Evolutionary conservation across 2,888 invertebrate genomes (phyloP), one percentile per base, ranked within the genome.

Genomic region (Ditylenchus weischeri): DNA sequence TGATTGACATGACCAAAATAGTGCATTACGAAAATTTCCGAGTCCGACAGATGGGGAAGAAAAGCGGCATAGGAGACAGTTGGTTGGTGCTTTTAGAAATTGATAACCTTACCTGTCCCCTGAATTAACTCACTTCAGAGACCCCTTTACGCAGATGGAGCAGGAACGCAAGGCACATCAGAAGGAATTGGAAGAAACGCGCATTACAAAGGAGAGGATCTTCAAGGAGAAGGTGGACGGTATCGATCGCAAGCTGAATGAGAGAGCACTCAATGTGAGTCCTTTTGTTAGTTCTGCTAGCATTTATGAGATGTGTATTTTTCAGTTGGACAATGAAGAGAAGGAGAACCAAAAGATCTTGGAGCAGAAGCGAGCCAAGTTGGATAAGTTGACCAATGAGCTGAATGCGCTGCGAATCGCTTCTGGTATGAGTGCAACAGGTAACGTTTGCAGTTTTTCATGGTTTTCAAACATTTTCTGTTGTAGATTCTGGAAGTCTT

Each of bases 1-100:
- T 81, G 70, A 76, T 81, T 57, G 78, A 80, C 61, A 74, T 78
- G 48, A 65, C 36, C 18, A n/a, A 59, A 85, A 93, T 93, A 83
- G 94, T 98, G n/a, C 96, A 98, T 85, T 98, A 99, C 83, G 98
- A 98, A 87, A 98, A 98, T 86, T 98, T 91, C 86, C 89, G 96
- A 75, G 94, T 73, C 69, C 69, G 78, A 47, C 78, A 81, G 66
- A 77, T 81, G 78, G 73, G 75, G 57, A 75, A 77, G 11, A 62
- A 75, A 64, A 72, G 72, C 61, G 66, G 74, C 43, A 69, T 66
- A 21, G 75, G 76, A 62, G 66, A 65, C 64, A 73, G 73, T 73
- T 54, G 36, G 68, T 59, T 47, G 1, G n/a, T 65, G 36, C 21
- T 57, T 57, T 54, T 64, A 21, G 43, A 6, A 6, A 43, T 58